Percentiles rank a stretch among this genome's conserved stretches.
phyloP scores from a whole-genome alignment of 2,113 vertebrate species.

The Zapus hudsonius region DNA sequence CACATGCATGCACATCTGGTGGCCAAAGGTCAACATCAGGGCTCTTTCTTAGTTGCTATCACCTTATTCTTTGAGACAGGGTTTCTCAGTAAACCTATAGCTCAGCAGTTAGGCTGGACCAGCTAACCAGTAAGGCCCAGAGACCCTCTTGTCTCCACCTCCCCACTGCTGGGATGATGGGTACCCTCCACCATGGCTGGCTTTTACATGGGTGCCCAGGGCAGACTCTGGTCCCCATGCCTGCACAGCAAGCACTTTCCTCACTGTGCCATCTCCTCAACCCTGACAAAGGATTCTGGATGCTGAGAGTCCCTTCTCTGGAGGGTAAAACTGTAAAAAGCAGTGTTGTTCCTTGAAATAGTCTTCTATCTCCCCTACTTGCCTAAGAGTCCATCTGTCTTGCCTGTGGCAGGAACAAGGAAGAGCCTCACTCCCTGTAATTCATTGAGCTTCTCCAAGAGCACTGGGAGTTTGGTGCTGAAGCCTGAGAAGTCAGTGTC shows the following conservation, averaged over 20 bases:
- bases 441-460: neutral
- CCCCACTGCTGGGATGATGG: neutral
- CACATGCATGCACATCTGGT: no score
- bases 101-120: no score
- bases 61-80: neutral
- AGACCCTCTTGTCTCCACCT: neutral
- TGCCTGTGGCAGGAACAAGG: neutral
- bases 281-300: slow-evolving; percentile 6
- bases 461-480: neutral
- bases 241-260: no score
- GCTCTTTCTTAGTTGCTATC: neutral
- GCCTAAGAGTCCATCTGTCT: neutral
- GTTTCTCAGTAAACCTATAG: neutral
- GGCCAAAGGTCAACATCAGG: neutral
- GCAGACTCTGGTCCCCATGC: neutral
- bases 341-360: neutral
- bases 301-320: neutral
- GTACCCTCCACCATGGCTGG: no score
- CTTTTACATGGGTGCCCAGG: neutral
- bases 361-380: neutral
- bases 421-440: neutral
- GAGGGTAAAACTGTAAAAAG: neutral
- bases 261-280: neutral
- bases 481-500: neutral
- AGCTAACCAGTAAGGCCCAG: neutral